Evolutionary conservation across 2,888 invertebrate species (phyloP), one percentile per base, ranked within the genome.

Genomic region (Caenorhabditis sinica): DNA sequence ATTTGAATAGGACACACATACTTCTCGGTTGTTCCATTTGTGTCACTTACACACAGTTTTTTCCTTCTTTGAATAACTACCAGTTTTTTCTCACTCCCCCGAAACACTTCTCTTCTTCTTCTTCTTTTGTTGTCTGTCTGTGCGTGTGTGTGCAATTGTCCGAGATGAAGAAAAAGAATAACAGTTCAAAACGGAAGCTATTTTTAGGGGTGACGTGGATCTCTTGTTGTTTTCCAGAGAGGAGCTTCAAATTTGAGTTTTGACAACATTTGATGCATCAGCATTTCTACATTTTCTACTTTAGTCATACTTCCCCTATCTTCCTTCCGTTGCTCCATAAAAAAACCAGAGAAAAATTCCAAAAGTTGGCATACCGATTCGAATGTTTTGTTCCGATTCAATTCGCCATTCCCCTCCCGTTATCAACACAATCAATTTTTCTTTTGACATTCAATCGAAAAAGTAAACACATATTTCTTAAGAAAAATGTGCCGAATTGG

Each of bases 381-480:
- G 23, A 43, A 23, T 63, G 25, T 63, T 63, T 40, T 63, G 36
- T 36, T 61, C 36, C 13, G 13, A 40, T 61, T 23, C 11, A n/a
- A n/a, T 53, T 9, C 23, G 9, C 30, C 58, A n/a, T 13, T 23
- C 30, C 51, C 30, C 8, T 6, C 33, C 68, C 33, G 58, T 68
- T 76, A 76, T 76, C 68, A 66, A 72, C 60, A 53, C 30, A 40
- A 40, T 15, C 15, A 15, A 5, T 56, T 56, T 56, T 43, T 65
- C 49, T 49, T 60, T 63, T 28, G 60, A 71, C 63, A 58, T 73
- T 25, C 51, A 49, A 20, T 69, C 49, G 60, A 66, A 51, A 77
- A 77, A 77, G 66, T 66, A 72, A 80, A 72, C 72, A 72, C 66
- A 72, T 45, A 61, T 77, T 61, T 45, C 72, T 36, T n/a, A n/a